These are phyloP conservation scores for Crocuta crocuta DNA, from an alignment of 2,113 vertebrate genomes.

Conservation along the genomic window DNA sequence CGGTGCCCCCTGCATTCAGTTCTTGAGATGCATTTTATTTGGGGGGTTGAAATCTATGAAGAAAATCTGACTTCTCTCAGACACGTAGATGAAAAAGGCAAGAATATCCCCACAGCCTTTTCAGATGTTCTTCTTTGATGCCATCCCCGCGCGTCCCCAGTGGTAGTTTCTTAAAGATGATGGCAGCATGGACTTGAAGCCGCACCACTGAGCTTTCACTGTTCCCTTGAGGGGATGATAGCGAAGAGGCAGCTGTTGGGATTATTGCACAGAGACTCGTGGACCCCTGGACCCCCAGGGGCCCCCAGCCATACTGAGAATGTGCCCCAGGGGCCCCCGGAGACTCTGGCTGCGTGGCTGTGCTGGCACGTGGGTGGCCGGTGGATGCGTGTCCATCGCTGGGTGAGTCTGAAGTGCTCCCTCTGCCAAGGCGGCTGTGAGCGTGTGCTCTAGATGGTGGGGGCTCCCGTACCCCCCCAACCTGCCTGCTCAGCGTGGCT, in stretches of 20 bases:
- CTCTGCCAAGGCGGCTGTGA: too few species aligned
- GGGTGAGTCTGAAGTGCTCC: neutral
- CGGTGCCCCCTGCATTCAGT: neutral
- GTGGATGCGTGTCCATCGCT: too few species aligned
- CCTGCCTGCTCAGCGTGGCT: neutral
- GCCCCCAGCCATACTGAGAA: too few species aligned
- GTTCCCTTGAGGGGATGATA: neutral
- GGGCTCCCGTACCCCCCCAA: neutral
- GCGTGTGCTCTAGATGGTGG: neutral
- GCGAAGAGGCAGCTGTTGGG: neutral
- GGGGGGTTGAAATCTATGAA: too few species aligned
- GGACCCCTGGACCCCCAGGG: neutral
- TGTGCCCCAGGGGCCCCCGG: neutral
- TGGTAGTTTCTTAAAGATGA: too few species aligned
- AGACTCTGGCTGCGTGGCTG: neutral
- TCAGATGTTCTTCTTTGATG: neutral
- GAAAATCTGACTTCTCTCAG: neutral
- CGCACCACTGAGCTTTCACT: neutral
- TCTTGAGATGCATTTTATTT: neutral
- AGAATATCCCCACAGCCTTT: too few species aligned
- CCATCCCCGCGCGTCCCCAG: accelerated
- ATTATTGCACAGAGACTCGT: neutral
- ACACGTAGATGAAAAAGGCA: neutral
- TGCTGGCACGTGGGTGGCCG: neutral
- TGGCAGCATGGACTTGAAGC: neutral